Evolutionary conservation across 2,888 invertebrate species (phyloP), one percentile per base, ranked within the genome.

Genomic region (Anaspis maculata): DNA sequence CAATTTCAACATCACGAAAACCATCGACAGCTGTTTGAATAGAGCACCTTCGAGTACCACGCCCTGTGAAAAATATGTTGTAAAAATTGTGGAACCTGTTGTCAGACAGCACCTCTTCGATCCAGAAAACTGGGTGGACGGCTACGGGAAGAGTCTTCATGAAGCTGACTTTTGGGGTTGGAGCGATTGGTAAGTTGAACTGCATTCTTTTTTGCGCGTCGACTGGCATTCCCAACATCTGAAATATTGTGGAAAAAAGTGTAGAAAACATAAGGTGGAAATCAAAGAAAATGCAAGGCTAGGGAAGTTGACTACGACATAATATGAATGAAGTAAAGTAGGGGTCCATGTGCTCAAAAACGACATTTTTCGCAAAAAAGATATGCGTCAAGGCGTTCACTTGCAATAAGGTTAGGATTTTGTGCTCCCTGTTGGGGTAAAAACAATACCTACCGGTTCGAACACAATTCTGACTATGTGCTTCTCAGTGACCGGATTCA

Each of bases 381-480:
- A n/a, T n/a, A n/a, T n/a, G n/a, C n/a, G n/a, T n/a, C n/a, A n/a
- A n/a, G n/a, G n/a, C n/a, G n/a, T n/a, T n/a, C 5, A 19, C 19
- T 2, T 27, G 7, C 13, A 7, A 24, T 33, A n/a, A 6, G 2
- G 10, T 15, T 2, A 32, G 14, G 15, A 27, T 25, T 11, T 12
- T 22, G n/a, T n/a, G n/a, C n/a, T n/a, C n/a, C n/a, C n/a, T n/a
- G n/a, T n/a, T n/a, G n/a, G n/a, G n/a, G n/a, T 19, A 19, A 19
- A 19, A 19, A 9, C 6, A 10, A 9, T 4, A 24, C 69, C 60
- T 64, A 87, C 85, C 53, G 83, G 77, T 61, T 91, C 90, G 56
- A 90, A 82, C 52, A 84, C 79, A 38, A 89, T 71, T 27, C 64
- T 69, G 3, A 89, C 77, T 22, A 74, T 77, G 59, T 92, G 91